Percentiles rank a stretch among this genome's conserved stretches.
Conservation (phyloP, 2,113 vertebrate species). For the Equus przewalskii region DNA sequence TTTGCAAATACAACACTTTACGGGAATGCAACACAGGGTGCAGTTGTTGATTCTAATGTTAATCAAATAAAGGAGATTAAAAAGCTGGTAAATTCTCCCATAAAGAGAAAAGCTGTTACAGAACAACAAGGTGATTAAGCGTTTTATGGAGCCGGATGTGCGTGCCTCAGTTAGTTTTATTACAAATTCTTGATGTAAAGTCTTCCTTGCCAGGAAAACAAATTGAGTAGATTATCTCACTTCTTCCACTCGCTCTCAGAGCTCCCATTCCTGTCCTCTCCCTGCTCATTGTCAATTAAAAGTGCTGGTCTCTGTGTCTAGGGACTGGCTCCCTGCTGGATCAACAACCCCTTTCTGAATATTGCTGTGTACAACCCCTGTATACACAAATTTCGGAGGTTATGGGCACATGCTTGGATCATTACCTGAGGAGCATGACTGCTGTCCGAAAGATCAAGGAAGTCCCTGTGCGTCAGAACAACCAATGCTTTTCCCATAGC, state of each 20-base stretch:
- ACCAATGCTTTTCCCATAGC: not conserved
- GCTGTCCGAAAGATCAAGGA: not conserved
- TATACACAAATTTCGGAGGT: not conserved
- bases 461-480: not conserved
- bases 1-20: slow-evolving; percentile 42
- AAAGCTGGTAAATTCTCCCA: not conserved
- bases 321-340: not conserved
- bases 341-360: not conserved
- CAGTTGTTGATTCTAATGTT: slow-evolving; percentile 51
- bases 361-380: not conserved
- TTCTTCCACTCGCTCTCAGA: not conserved
- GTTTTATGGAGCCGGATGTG: not conserved
- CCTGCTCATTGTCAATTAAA: not conserved
- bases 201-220: slow-evolving; percentile 59
- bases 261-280: not conserved
- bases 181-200: slow-evolving; percentile 68
- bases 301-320: not conserved
- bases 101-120: slow-evolving; percentile 38
- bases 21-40: not conserved
- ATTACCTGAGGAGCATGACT: not conserved
- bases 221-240: slow-evolving; percentile 28
- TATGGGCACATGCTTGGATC: not conserved
- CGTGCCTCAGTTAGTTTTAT: slow-evolving; percentile 61
- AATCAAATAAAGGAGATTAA: slow-evolving; percentile 68
- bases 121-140: slow-evolving; percentile 60